Conservation (phyloP, 2,797 vertebrate genomes). For the Rallus crepitans region DNA sequence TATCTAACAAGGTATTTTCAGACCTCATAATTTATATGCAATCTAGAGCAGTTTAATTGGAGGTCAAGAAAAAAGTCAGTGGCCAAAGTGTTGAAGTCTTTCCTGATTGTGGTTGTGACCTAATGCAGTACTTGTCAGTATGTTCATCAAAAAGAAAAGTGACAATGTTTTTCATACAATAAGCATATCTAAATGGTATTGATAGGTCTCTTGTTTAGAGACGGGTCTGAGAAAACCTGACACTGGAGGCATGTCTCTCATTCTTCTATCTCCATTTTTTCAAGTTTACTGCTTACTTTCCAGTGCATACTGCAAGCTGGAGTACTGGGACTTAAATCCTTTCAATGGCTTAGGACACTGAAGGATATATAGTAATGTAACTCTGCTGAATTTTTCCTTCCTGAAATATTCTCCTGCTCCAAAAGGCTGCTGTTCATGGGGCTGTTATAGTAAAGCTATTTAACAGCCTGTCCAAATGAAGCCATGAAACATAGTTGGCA, state of each 20-base stretch:
- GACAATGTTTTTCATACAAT: neutral
- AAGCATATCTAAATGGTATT: neutral
- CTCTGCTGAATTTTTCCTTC: neutral
- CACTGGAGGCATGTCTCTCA: neutral
- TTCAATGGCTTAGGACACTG: neutral
- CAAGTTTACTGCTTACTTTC: neutral
- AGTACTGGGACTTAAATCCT: neutral
- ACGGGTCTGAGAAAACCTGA: neutral
- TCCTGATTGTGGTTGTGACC: neutral
- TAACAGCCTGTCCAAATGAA: neutral
- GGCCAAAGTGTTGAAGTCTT: neutral
- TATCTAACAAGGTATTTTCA: neutral
- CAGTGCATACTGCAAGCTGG: neutral
- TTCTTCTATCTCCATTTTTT: neutral
- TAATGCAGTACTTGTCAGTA: neutral
- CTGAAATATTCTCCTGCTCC: neutral
- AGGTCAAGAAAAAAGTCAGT: neutral
- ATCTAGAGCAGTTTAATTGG: neutral
- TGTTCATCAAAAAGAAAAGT: neutral
- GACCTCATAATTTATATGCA: neutral
- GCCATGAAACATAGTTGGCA: neutral
- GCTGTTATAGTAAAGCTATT: neutral
- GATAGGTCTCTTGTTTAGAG: neutral
- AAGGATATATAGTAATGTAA: neutral
- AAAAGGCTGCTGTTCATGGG: neutral